phyloP scores from a whole-genome alignment of 2,113 vertebrate genomes.

The Nicator chloris region DNA sequence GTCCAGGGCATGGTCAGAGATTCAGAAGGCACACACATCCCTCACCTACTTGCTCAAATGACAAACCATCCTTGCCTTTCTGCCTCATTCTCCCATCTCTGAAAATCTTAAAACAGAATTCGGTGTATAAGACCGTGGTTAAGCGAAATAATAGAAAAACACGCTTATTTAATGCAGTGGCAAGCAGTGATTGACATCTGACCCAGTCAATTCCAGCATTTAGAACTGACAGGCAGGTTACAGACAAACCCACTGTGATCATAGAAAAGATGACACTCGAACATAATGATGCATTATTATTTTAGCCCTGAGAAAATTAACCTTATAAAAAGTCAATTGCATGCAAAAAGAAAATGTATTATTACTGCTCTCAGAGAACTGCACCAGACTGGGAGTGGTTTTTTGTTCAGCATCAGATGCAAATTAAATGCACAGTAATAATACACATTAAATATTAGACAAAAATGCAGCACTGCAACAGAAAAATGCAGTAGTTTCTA shows the following conservation, averaged over 20 bases:
- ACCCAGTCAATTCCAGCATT: neutral
- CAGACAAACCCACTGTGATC: neutral
- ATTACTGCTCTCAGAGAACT: neutral
- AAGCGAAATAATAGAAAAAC: neutral
- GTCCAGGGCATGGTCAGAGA: neutral
- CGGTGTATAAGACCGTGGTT: neutral
- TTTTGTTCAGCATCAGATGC: neutral
- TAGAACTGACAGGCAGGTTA: neutral
- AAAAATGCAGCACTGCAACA: neutral
- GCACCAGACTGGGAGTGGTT: neutral
- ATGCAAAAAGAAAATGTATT: neutral
- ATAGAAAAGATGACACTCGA: neutral
- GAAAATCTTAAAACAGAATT: neutral
- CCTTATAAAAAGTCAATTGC: neutral
- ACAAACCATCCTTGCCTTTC: neutral
- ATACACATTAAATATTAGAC: neutral
- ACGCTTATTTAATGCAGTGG: neutral
- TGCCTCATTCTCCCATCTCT: neutral
- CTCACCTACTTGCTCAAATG: neutral
- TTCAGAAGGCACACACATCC: neutral
- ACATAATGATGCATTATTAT: neutral
- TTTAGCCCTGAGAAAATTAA: slow-evolving; percentile 25
- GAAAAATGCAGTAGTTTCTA: neutral
- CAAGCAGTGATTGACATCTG: neutral
- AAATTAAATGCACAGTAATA: neutral